Percentiles rank a stretch among this genome's conserved stretches.
Conservation (phyloP, 2,888 invertebrate genomes). For the Lysandra coridon region DNA sequence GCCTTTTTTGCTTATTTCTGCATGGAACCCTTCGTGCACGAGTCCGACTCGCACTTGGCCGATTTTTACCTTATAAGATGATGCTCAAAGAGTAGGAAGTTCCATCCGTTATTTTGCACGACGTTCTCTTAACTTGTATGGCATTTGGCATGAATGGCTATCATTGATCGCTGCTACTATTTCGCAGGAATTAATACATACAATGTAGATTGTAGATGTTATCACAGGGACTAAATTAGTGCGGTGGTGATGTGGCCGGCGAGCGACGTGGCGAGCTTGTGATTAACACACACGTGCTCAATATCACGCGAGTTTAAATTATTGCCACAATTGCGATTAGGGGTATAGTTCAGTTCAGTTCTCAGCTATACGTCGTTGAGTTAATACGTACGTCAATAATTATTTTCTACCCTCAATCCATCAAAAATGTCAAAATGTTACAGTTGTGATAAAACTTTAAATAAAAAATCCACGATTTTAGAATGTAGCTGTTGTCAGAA, state of each 20-base stretch:
- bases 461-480: too few relatives aligned
- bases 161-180: slow-evolving; percentile 8
- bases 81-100: neutral
- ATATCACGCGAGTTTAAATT: neutral
- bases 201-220: slow-evolving; percentile 12
- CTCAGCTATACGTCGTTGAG: too few relatives aligned
- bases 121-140: neutral
- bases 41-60: too few relatives aligned
- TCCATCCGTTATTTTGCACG: neutral
- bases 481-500: too few relatives aligned
- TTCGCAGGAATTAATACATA: neutral
- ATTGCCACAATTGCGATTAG: neutral
- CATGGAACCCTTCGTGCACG: too few relatives aligned
- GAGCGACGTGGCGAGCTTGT: neutral
- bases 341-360: too few relatives aligned
- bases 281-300: slow-evolving; percentile 1
- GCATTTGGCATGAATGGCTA: slow-evolving; percentile 7
- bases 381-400: too few relatives aligned
- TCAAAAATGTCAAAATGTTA: too few relatives aligned
- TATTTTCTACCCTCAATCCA: too few relatives aligned
- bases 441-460: too few relatives aligned
- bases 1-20: too few relatives aligned
- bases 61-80: neutral
- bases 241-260: neutral
- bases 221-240: neutral